These are phyloP conservation scores for Trichonephila clavipes DNA, from an alignment of 1,140 invertebrate genomes.

Conservation along the genomic window DNA sequence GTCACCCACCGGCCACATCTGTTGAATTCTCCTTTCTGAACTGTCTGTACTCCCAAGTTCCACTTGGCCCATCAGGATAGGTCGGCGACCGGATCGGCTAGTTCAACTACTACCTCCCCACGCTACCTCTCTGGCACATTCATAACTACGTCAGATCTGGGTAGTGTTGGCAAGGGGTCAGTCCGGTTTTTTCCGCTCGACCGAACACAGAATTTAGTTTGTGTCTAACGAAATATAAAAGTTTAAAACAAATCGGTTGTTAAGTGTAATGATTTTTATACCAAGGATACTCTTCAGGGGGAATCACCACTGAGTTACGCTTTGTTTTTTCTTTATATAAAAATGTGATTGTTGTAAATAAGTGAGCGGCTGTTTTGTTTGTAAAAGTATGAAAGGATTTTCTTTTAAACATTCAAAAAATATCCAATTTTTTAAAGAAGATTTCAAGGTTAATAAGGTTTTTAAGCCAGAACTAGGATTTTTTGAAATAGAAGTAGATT, in stretches of 20 bases:
- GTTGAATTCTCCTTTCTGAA: conserved; percentile 39
- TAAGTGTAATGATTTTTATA: neutral
- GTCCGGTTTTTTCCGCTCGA: conserved; percentile 58
- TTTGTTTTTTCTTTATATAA: neutral
- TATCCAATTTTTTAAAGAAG: neutral
- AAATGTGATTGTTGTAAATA: neutral
- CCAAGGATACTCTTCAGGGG: neutral
- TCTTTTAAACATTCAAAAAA: neutral
- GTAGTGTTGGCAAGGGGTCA: conserved; percentile 56
- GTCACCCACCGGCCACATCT: conserved; percentile 61
- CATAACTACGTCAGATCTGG: conserved; percentile 1
- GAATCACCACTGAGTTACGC: neutral
- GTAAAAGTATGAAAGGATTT: neutral
- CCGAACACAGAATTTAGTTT: neutral
- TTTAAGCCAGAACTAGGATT: too few species aligned
- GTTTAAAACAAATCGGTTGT: neutral
- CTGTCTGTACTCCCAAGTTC: conserved; percentile 41
- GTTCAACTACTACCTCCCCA: conserved; percentile 60
- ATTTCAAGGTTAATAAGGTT: neutral
- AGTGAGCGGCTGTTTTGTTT: neutral
- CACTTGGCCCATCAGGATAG: conserved; percentile 66
- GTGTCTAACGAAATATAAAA: conserved; percentile 24
- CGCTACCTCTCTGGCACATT: neutral
- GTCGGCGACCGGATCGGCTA: conserved; percentile 69
- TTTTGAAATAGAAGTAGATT: too few species aligned